A percentile compares a stretch with the other conserved stretches of the same genome.
Evolutionary conservation across 2,888 invertebrate genomes (phyloP).

Genomic region (Slavum lentiscoides): DNA sequence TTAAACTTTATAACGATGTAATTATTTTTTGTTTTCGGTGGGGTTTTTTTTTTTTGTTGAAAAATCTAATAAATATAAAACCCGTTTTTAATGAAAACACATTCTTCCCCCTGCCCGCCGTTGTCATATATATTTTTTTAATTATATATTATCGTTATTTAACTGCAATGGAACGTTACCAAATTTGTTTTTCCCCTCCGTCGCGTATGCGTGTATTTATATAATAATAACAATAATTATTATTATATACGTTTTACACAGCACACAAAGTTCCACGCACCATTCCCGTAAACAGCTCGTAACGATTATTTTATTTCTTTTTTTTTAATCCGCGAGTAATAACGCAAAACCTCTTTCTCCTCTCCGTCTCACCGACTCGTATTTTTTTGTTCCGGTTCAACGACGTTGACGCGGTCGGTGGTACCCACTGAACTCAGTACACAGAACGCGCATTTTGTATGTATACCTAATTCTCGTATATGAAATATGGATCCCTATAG

Average conservation of each 20-base stretch:
- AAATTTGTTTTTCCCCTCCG: not conserved
- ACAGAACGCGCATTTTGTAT: no score
- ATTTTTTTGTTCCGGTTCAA: not conserved
- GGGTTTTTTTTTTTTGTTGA: no score
- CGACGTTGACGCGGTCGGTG: not conserved
- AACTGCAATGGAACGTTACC: slow-evolving; percentile 8
- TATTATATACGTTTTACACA: not conserved
- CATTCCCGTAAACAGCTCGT: not conserved
- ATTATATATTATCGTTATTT: slow-evolving; percentile 17
- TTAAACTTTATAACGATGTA: no score
- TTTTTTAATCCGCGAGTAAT: not conserved
- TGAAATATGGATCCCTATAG: no score
- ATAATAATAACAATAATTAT: not conserved
- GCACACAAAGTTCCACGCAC: not conserved
- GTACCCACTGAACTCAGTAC: no score
- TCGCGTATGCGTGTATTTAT: not conserved
- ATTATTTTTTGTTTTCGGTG: no score
- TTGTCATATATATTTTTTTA: not conserved
- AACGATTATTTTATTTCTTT: not conserved
- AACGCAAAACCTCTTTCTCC: not conserved
- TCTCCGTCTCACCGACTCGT: not conserved
- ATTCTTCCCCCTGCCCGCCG: not conserved
- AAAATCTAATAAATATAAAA: no score
- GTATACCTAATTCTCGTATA: no score
- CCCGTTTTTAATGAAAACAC: no score